These are phyloP conservation scores for Helleia helle DNA, from an alignment of 2,888 invertebrate genomes.

Conservation along the genomic window DNA sequence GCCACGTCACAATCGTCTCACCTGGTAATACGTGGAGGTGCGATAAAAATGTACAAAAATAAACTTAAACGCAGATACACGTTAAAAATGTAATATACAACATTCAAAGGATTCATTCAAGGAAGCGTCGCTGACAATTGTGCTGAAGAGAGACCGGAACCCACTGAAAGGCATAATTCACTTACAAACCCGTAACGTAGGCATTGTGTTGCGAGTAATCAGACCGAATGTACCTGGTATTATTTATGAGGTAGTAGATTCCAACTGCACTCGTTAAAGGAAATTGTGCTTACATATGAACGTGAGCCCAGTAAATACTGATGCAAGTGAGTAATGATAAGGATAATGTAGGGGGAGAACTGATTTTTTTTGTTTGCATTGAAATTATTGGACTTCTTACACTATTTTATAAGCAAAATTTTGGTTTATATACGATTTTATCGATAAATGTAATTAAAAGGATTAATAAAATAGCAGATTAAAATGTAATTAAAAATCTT, in stretches of 20 bases:
- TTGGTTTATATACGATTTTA: no score
- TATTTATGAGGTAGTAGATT: slow-evolving; percentile 30
- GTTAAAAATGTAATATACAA: no score
- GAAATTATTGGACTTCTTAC: no score
- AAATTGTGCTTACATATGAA: slow-evolving; percentile 17
- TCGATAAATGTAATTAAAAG: no score
- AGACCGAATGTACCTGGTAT: slow-evolving; percentile 21
- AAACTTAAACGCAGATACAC: no score
- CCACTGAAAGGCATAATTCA: slow-evolving; percentile 6
- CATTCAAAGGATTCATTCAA: background rate
- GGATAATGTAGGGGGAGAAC: background rate
- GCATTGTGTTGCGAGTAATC: slow-evolving; percentile 13
- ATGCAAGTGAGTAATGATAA: slow-evolving; percentile 14
- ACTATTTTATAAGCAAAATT: no score
- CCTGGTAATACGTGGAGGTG: no score
- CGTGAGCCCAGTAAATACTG: slow-evolving; percentile 10
- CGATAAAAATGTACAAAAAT: no score
- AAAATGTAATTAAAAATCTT: no score
- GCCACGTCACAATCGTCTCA: no score
- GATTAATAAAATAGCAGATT: no score
- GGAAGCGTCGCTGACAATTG: background rate
- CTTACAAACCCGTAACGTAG: slow-evolving; percentile 2
- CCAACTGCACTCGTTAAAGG: slow-evolving; percentile 21
- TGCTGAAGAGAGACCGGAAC: background rate
- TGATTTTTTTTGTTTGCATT: no score